These are phyloP conservation scores for Chelidonichthys spinosus DNA, from an alignment of 2,797 vertebrate genomes.

Conservation along the genomic window DNA sequence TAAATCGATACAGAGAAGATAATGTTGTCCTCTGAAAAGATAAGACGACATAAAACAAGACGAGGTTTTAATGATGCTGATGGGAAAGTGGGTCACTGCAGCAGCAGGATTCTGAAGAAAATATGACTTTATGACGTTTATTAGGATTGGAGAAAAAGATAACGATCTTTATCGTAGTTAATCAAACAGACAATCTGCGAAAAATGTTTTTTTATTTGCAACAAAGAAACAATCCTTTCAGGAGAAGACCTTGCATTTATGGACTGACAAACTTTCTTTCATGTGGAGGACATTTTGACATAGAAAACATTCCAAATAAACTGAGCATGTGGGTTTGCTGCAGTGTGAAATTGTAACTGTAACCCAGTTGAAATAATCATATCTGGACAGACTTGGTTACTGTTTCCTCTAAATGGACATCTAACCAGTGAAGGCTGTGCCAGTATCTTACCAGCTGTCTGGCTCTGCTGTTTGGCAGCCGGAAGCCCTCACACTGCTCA, in stretches of 20 bases:
- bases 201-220: background rate
- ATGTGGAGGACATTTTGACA: background rate
- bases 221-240: background rate
- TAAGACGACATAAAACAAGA: conserved; percentile 48
- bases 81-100: conserved; percentile 52
- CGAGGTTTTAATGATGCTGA: conserved; percentile 35
- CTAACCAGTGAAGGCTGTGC: conserved; percentile 12
- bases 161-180: conserved; percentile 6
- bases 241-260: background rate
- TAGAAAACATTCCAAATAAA: background rate
- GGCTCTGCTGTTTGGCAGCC: conserved; percentile 38
- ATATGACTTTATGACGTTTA: background rate
- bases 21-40: conserved; percentile 52
- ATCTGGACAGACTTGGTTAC: background rate
- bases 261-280: background rate
- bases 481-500: conserved; percentile 24
- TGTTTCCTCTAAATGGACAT: conserved; percentile 26
- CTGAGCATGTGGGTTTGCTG: background rate
- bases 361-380: background rate
- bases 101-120: conserved; percentile 6
- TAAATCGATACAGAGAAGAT: conserved; percentile 55
- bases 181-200: conserved; percentile 8
- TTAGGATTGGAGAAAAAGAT: conserved; percentile 27
- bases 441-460: conserved; percentile 46
- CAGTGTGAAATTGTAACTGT: too few relatives aligned